These are phyloP conservation scores for Onthophagus sagittarius DNA, from an alignment of 2,888 invertebrate species.

Conservation along the genomic window DNA sequence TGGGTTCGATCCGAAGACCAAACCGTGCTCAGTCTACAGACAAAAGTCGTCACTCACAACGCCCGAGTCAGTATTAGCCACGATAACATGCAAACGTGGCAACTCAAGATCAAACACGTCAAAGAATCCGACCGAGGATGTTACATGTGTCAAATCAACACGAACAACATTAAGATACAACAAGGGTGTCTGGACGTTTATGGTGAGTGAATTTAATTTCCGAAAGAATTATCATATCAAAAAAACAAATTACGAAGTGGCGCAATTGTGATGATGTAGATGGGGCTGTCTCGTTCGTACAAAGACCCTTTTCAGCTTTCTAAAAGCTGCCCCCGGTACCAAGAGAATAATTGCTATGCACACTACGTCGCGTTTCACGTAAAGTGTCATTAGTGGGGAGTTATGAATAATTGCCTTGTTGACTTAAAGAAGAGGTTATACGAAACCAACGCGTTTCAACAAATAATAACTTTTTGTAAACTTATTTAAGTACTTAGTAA, in stretches of 20 bases:
- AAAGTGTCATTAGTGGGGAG: not conserved
- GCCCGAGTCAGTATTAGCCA: conserved; percentile 77
- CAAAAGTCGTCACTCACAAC: conserved; percentile 79
- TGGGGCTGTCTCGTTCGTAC: not conserved
- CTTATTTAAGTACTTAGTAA: too few species aligned
- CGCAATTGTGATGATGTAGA: not conserved
- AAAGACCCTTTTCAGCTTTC: not conserved
- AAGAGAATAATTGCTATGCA: not conserved
- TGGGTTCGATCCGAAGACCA: conserved; percentile 89
- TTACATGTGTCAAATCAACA: conserved; percentile 92
- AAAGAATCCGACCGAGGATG: conserved; percentile 81
- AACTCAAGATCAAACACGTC: conserved; percentile 76
- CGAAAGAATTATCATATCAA: not conserved
- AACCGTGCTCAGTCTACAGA: conserved; percentile 83
- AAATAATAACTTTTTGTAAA: too few species aligned
- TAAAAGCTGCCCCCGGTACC: not conserved
- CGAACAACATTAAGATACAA: conserved; percentile 81
- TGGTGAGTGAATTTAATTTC: conserved; percentile 56
- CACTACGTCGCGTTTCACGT: not conserved
- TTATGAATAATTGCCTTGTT: not conserved
- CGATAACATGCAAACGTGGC: conserved; percentile 82
- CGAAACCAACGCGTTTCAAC: too few species aligned
- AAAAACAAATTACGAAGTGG: not conserved
- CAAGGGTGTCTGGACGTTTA: conserved; percentile 84
- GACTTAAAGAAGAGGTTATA: not conserved